Conservation (phyloP, 2,113 vertebrate species). For the Clupea harengus region DNA sequence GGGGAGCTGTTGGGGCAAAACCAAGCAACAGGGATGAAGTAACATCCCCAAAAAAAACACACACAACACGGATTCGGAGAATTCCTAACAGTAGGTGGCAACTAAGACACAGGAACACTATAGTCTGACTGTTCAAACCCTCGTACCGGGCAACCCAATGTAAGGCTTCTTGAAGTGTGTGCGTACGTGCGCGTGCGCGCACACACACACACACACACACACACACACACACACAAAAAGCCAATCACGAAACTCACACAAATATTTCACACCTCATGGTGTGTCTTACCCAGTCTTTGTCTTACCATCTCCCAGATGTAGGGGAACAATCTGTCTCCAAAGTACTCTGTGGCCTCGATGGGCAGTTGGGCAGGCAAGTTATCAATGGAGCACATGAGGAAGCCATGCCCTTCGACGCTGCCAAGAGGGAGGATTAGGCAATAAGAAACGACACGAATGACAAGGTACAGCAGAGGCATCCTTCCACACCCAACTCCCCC, state of each 20-base stretch:
- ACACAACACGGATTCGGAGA: background rate
- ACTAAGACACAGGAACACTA: background rate
- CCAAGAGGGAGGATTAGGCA: conserved; percentile 45
- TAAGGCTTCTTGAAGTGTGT: background rate
- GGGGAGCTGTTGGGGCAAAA: conserved; percentile 72
- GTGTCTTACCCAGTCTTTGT: conserved; percentile 19
- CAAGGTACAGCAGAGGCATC: background rate
- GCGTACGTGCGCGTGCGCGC: background rate
- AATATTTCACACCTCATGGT: background rate
- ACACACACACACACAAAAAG: background rate
- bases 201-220: background rate
- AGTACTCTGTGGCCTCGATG: conserved; percentile 94
- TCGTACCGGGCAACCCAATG: background rate
- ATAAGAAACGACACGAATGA: background rate
- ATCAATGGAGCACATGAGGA: conserved; percentile 98
- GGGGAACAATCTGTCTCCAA: conserved; percentile 92
- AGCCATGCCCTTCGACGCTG: conserved; percentile 92
- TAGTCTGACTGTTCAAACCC: background rate
- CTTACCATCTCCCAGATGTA: conserved; percentile 98
- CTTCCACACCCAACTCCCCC: background rate
- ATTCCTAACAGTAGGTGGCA: background rate
- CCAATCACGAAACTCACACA: background rate
- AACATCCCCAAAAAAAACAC: background rate
- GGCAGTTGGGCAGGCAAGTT: conserved; percentile 96
- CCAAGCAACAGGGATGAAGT: background rate